These are phyloP conservation scores for Jaculus jaculus DNA, from an alignment of 2,113 vertebrate genomes.

Conservation along the genomic window DNA sequence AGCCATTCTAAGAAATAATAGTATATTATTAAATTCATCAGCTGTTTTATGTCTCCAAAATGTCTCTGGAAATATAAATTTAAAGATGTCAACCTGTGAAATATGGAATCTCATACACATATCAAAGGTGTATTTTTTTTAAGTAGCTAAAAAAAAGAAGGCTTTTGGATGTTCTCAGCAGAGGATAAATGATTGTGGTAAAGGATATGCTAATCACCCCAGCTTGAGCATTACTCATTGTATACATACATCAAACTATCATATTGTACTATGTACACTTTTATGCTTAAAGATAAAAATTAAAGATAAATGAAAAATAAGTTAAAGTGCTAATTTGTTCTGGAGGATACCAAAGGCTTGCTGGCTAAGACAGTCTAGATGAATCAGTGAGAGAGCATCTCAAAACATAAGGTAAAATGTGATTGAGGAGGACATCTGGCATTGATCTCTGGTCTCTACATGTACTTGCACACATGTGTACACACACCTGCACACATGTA, in stretches of 20 bases:
- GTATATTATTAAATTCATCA: background rate
- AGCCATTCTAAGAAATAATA: background rate
- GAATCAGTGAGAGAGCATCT: too few species aligned
- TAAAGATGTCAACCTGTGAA: background rate
- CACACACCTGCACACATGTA: too few species aligned
- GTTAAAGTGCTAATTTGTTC: background rate
- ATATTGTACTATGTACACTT: background rate
- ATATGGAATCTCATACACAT: background rate
- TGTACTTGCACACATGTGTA: too few species aligned
- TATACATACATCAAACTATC: background rate
- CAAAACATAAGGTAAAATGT: too few species aligned
- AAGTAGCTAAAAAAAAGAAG: background rate
- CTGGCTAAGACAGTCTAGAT: too few species aligned
- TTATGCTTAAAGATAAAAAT: background rate
- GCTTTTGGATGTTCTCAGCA: background rate
- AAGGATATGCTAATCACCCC: background rate
- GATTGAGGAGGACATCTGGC: too few species aligned
- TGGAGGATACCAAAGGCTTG: background rate
- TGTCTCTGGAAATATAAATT: slow-evolving; percentile 13
- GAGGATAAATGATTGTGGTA: background rate
- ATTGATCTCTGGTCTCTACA: too few species aligned
- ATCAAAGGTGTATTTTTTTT: background rate
- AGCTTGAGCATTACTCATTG: background rate
- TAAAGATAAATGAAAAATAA: background rate
- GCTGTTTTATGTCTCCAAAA: slow-evolving; percentile 23